Evolutionary conservation across 2,888 invertebrate genomes (phyloP), one percentile per base, ranked within the genome.

Genomic region (Gibbula magus): DNA sequence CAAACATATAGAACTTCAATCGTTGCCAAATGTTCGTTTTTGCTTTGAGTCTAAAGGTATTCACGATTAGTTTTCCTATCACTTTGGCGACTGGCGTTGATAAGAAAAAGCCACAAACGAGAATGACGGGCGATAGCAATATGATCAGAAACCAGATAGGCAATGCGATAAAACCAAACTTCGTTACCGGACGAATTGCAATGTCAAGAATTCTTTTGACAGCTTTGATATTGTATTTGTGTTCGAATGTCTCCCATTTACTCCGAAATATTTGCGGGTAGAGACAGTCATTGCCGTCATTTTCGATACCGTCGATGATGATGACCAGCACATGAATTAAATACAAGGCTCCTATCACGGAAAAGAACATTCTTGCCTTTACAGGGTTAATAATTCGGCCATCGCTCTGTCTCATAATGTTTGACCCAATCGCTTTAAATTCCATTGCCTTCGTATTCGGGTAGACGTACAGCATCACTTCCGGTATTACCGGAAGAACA

Each of bases 401-500:
- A 10, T 13, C 10, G 1, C 45, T 4, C 45, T 45, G 4, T 45
- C 45, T 45, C 45, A 13, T 45, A 45, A 45, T 45, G 45, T 13
- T 45, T 13, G 45, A 45, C 45, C 13, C 45, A 45, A 45, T 45
- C 45, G 45, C 45, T 45, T 45, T 13, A 45, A 10, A 45, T 13
- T 45, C 45, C 45, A 45, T 45, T 45, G 45, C 5, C 10, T 45
- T 45, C 45, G 45, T 45, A 13, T 45, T 25, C 7, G 79, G 79
- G 8, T 39, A 70, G 5, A 74, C 39, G 20, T 78, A 51, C 35
- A 51, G 52, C 73, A 80, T 80, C 56, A 82, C 51, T 52, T 76
- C 56, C 66, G 82, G 82, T 22, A 82, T 32, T 8, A 80, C 78
- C 7, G 82, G 82, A 18, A 78, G 22, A 0, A 78, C 80, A 32